Evolutionary conservation across 2,888 invertebrate species (phyloP).

Genomic region (Pyrrhia umbra): DNA sequence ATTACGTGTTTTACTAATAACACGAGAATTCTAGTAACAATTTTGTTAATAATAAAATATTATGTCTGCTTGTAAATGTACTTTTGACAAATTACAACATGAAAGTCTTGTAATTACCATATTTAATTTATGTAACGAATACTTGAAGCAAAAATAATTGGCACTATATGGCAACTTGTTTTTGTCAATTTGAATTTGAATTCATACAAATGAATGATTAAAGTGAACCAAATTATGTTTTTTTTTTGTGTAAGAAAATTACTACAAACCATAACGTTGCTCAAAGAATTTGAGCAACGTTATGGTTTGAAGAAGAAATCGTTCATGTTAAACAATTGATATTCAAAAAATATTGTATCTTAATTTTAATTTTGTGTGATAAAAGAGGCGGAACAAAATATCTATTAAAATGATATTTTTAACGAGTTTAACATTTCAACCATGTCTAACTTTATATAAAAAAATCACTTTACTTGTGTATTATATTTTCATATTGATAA

Average conservation of each 20-base stretch:
- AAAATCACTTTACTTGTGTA: slow-evolving; percentile 31
- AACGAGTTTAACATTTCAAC: slow-evolving; percentile 40
- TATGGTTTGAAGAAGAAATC: background rate
- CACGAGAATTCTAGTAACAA: too few relatives aligned
- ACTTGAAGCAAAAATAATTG: too few relatives aligned
- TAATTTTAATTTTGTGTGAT: slow-evolving; percentile 5
- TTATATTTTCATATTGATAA: slow-evolving; percentile 35
- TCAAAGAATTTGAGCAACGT: background rate
- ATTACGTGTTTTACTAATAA: too few relatives aligned
- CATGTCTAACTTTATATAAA: slow-evolving; percentile 18
- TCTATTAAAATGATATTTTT: background rate
- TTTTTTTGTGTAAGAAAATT: background rate
- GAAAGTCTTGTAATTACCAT: too few relatives aligned
- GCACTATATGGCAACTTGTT: too few relatives aligned
- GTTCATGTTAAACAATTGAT: background rate
- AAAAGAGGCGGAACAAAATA: slow-evolving; percentile 20
- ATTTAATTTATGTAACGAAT: too few relatives aligned
- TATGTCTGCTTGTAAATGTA: too few relatives aligned
- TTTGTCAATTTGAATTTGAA: too few relatives aligned
- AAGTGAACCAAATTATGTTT: too few relatives aligned
- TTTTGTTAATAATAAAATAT: too few relatives aligned
- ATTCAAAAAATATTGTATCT: background rate
- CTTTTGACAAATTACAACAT: too few relatives aligned
- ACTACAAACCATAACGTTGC: background rate
- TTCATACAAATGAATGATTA: too few relatives aligned